These are phyloP conservation scores for Synergus itoensis DNA, from an alignment of 2,888 invertebrate genomes.

Conservation along the genomic window DNA sequence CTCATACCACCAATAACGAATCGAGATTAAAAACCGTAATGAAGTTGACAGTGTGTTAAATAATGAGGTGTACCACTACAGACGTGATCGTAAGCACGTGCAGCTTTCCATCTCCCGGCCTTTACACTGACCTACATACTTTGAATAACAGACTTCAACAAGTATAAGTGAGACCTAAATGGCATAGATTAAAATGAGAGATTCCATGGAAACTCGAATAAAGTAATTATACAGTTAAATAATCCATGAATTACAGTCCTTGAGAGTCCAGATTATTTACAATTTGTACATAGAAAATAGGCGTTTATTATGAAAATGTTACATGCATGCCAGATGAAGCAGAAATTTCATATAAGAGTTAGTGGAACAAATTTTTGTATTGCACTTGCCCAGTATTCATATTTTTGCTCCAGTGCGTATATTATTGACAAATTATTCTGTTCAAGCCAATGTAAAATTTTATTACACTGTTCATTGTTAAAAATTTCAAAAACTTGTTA, in stretches of 20 bases:
- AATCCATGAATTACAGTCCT: not conserved
- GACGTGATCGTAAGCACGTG: conserved; percentile 48
- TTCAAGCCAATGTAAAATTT: not conserved
- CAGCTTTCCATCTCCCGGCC: conserved; percentile 73
- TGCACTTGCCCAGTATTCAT: not conserved
- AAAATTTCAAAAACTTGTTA: too few species aligned
- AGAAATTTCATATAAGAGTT: not conserved
- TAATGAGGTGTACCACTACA: conserved; percentile 47
- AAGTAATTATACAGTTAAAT: not conserved
- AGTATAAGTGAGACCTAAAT: conserved; percentile 6
- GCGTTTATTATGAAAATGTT: not conserved
- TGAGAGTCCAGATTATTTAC: not conserved
- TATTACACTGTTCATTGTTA: not conserved
- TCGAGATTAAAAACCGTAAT: conserved; percentile 34
- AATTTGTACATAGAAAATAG: not conserved
- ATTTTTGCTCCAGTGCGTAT: not conserved
- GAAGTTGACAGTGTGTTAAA: conserved; percentile 39
- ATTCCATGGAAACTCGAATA: not conserved
- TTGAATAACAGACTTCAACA: conserved; percentile 59
- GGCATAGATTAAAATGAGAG: conserved; percentile 16
- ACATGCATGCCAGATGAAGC: not conserved
- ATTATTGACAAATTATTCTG: not conserved
- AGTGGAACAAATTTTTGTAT: not conserved
- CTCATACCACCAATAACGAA: not conserved
- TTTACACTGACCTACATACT: conserved; percentile 76